These are phyloP conservation scores for Trachelus tabidus DNA, from an alignment of 2,888 invertebrate genomes.

Conservation along the genomic window DNA sequence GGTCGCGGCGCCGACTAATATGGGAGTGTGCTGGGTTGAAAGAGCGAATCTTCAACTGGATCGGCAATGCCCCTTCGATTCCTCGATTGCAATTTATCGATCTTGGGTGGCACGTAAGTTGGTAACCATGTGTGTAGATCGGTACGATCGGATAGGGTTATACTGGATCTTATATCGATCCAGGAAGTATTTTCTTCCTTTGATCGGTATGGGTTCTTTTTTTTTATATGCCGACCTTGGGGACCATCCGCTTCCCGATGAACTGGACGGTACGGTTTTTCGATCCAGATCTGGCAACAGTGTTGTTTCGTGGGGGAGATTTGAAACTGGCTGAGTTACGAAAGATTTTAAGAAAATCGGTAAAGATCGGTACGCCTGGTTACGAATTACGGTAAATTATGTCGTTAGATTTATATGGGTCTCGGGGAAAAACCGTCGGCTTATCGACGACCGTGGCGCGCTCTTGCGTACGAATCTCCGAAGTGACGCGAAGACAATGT, in stretches of 20 bases:
- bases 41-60: conserved; percentile 52
- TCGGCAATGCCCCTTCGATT: conserved; percentile 37
- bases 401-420: background rate
- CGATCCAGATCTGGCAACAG: background rate
- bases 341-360: background rate
- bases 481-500: conserved; percentile 25
- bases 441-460: too few species aligned
- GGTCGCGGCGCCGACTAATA: conserved; percentile 50
- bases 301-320: background rate
- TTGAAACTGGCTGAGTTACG: background rate
- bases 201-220: background rate
- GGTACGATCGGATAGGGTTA: background rate
- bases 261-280: background rate
- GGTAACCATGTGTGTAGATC: background rate
- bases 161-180: background rate
- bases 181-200: background rate
- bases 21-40: conserved; percentile 38
- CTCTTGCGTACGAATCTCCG: conserved; percentile 1
- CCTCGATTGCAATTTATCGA: background rate
- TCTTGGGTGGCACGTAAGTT: background rate
- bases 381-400: background rate
- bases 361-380: background rate
- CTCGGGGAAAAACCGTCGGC: background rate
- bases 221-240: background rate
- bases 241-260: background rate